A percentile compares a stretch with the other conserved stretches of the same genome.
phyloP scores from a whole-genome alignment of 2,113 vertebrate genomes.

The Epinephelus cyanopodus region DNA sequence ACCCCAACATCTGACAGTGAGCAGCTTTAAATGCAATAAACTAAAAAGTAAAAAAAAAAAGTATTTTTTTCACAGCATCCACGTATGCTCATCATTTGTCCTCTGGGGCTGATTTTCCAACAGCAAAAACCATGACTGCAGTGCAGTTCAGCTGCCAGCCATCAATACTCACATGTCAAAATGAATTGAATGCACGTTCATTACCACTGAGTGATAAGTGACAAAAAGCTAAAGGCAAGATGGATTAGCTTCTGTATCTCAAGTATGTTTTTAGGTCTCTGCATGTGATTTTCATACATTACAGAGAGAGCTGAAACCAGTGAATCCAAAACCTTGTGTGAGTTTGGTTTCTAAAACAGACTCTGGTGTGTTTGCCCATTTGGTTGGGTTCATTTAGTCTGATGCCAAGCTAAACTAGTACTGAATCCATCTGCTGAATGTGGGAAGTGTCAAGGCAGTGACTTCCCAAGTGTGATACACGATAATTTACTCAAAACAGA shows the following conservation, averaged over 20 bases:
- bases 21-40: neutral
- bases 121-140: neutral
- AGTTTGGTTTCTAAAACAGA: neutral
- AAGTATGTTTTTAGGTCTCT: neutral
- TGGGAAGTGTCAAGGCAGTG: neutral
- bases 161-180: slow-evolving; percentile 6
- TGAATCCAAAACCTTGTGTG: neutral
- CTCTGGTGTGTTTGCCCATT: neutral
- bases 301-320: slow-evolving; percentile 12
- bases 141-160: neutral
- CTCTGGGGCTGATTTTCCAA: neutral
- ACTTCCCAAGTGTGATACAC: neutral
- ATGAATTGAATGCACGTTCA: neutral
- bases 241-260: slow-evolving; percentile 3
- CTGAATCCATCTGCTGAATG: slow-evolving; percentile 6
- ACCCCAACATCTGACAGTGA: neutral
- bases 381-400: neutral
- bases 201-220: slow-evolving; percentile 20
- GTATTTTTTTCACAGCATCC: neutral
- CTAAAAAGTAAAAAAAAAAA: too few relatives aligned
- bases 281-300: slow-evolving; percentile 32
- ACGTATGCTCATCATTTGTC: neutral
- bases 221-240: slow-evolving; percentile 5
- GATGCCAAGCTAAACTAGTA: neutral
- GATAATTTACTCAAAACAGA: neutral